These are phyloP conservation scores for Rhagium mordax DNA, from an alignment of 2,888 invertebrate species.

Conservation along the genomic window DNA sequence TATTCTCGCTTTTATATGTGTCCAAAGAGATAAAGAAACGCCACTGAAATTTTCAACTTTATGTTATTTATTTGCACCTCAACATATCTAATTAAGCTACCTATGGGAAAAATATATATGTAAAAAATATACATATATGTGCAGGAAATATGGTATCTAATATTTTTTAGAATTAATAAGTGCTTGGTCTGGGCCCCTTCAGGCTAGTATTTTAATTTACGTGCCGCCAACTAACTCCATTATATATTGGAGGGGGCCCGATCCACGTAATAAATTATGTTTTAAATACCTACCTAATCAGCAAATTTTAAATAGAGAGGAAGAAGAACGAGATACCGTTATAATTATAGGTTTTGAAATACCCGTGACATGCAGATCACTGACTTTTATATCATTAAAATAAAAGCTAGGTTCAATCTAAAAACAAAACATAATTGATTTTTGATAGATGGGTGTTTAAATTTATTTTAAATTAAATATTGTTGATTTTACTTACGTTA, in stretches of 20 bases:
- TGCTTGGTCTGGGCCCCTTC: neutral
- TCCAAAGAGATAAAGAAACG: too few species aligned
- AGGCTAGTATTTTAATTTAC: neutral
- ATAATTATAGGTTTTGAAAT: neutral
- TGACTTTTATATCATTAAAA: neutral
- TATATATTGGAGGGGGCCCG: neutral
- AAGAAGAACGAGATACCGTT: neutral
- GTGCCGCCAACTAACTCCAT: neutral
- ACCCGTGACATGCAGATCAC: neutral
- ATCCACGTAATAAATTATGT: neutral
- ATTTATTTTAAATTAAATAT: too few species aligned
- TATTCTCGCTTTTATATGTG: too few species aligned
- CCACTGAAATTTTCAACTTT: too few species aligned
- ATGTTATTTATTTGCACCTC: too few species aligned
- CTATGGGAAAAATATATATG: too few species aligned
- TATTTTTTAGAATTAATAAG: neutral
- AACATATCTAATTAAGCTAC: too few species aligned
- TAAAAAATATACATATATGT: too few species aligned
- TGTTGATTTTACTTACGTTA: too few species aligned
- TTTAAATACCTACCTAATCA: neutral
- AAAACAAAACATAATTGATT: too few species aligned
- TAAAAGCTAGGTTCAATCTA: too few species aligned
- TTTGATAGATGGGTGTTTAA: too few species aligned
- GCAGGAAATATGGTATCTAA: neutral
- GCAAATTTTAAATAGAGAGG: neutral